These are phyloP conservation scores for Pogonomyrmex barbatus DNA, from an alignment of 1,140 invertebrate genomes.

Conservation along the genomic window DNA sequence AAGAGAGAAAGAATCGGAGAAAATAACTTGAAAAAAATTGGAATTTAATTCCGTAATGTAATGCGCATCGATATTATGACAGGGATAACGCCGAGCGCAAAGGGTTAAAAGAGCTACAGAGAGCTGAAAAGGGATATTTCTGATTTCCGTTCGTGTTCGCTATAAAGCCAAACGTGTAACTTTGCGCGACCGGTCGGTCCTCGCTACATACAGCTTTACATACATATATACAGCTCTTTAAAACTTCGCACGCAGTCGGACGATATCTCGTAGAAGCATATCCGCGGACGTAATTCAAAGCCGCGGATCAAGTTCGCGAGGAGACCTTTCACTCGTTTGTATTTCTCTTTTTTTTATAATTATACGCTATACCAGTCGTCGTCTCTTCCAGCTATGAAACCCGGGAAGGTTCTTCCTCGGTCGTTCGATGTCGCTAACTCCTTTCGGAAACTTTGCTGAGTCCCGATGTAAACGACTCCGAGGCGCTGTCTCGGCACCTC, in stretches of 20 bases:
- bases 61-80: conserved; percentile 11
- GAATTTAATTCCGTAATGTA: conserved; percentile 51
- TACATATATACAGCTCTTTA: not conserved
- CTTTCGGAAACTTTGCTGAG: conserved; percentile 57
- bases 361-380: conserved; percentile 40
- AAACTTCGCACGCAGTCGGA: conserved; percentile 21
- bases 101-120: conserved; percentile 14
- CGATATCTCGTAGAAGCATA: conserved; percentile 22
- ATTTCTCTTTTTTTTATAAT: conserved; percentile 21
- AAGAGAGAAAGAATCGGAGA: no score
- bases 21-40: not conserved
- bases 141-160: conserved; percentile 17
- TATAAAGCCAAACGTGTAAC: conserved; percentile 34
- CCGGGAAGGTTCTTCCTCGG: conserved; percentile 13
- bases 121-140: conserved; percentile 40
- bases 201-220: not conserved
- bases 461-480: conserved; percentile 60
- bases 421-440: conserved; percentile 17
- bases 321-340: conserved; percentile 45
- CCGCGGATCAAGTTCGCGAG: conserved; percentile 39
- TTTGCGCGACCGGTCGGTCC: not conserved
- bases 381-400: conserved; percentile 34
- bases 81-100: conserved; percentile 11
- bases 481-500: conserved; percentile 64
- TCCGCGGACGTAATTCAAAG: conserved; percentile 41